Percentiles rank a stretch among this genome's conserved stretches.
Evolutionary conservation across 2,797 vertebrate species (phyloP).

Genomic region (Todus mexicanus): DNA sequence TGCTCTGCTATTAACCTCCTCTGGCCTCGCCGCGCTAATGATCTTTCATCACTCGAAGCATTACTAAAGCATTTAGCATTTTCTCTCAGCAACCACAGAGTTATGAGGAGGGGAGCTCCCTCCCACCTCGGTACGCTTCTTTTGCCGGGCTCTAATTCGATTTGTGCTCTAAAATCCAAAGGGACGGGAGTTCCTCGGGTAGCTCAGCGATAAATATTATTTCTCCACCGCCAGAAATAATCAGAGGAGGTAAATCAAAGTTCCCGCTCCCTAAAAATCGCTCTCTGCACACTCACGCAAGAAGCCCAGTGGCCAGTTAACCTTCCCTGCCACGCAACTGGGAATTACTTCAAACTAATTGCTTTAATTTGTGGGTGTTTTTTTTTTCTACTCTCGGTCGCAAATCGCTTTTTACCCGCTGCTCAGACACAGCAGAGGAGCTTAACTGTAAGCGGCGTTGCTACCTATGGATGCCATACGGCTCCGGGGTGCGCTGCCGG

Average conservation of each 20-base stretch:
- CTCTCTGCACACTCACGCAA: fast-evolving
- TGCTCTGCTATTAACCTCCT: background rate
- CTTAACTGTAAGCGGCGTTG: background rate
- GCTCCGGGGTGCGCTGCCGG: background rate
- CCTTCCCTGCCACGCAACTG: background rate
- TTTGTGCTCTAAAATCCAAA: background rate
- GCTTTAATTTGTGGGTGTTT: background rate
- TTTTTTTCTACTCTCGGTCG: background rate
- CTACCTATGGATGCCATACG: conserved; percentile 5
- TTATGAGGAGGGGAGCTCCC: background rate
- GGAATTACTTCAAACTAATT: background rate
- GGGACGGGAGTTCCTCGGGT: fast-evolving
- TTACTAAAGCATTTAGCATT: background rate
- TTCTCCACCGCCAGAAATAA: background rate
- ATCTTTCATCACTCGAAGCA: background rate
- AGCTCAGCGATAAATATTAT: background rate
- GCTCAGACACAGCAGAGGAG: background rate
- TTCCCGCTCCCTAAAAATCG: background rate
- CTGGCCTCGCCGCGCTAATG: background rate
- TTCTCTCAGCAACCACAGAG: background rate
- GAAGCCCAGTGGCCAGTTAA: background rate
- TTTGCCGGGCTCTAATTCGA: background rate
- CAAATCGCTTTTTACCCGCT: background rate
- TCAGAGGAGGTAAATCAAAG: background rate
- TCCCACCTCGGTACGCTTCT: background rate